Evolutionary conservation across 2,888 invertebrate genomes (phyloP).

Genomic region (Phoronis australis): DNA sequence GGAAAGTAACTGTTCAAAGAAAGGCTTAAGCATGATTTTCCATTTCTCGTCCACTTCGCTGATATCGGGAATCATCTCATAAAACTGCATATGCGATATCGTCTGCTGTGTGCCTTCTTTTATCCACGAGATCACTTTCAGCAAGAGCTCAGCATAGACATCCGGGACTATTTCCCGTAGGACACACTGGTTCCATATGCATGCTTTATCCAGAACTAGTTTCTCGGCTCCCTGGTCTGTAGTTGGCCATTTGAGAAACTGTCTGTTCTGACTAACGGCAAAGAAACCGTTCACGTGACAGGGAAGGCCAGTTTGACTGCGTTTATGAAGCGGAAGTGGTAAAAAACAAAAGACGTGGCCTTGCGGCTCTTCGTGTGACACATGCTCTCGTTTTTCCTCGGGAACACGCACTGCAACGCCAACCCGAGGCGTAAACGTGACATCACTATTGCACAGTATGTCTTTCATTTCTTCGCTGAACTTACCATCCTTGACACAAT

Average conservation of each 20-base stretch:
- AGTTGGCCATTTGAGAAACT: constrained; percentile 43
- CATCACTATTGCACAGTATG: constrained; percentile 11
- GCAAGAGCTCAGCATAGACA: constrained; percentile 21
- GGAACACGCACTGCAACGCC: constrained; percentile 25
- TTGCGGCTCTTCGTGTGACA: constrained; percentile 3
- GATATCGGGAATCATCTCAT: neutral
- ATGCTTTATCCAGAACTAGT: constrained; percentile 22
- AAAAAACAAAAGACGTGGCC: constrained; percentile 46
- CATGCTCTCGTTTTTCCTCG: neutral
- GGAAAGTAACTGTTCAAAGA: neutral
- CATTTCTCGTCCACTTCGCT: neutral
- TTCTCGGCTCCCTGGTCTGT: constrained; percentile 16
- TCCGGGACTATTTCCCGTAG: constrained; percentile 30
- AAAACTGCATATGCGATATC: neutral
- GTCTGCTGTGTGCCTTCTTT: neutral
- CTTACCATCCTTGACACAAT: constrained; percentile 17
- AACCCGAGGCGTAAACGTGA: constrained; percentile 26
- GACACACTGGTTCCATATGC: constrained; percentile 37
- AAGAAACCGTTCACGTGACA: constrained; percentile 46
- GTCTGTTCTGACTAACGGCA: constrained; percentile 38
- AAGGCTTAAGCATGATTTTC: neutral
- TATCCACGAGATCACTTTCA: too few relatives aligned
- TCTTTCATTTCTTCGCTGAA: constrained; percentile 13
- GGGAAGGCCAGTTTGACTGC: constrained; percentile 38
- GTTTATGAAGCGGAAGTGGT: constrained; percentile 34